These are phyloP conservation scores for Ophraella communa DNA, from an alignment of 2,888 invertebrate species.

Conservation along the genomic window DNA sequence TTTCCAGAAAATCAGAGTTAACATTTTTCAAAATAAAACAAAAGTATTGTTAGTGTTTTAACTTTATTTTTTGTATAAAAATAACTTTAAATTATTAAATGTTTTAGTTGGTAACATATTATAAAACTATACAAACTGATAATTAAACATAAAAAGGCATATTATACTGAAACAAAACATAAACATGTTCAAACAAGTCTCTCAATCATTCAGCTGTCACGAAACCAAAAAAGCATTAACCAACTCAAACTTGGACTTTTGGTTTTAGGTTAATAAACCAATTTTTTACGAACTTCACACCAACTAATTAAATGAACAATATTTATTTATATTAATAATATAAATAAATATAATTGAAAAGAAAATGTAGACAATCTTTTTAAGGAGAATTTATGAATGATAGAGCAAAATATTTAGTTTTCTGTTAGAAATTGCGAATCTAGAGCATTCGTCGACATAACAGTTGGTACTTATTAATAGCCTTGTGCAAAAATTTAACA, in stretches of 20 bases:
- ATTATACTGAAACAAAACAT: not conserved
- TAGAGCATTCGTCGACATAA: not conserved
- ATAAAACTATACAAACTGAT: not conserved
- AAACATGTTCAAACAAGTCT: not conserved
- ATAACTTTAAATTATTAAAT: not conserved
- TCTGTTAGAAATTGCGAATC: not conserved
- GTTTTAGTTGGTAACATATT: constrained; percentile 9
- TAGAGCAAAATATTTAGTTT: no score
- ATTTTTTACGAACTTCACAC: no score
- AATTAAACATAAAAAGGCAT: not conserved
- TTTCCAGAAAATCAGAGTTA: no score
- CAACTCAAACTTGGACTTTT: not conserved
- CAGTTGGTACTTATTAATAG: not conserved
- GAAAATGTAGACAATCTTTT: no score
- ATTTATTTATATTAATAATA: no score
- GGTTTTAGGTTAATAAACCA: no score
- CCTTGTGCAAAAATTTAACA: not conserved
- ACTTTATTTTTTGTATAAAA: constrained; percentile 6
- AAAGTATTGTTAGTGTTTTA: not conserved
- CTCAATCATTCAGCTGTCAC: not conserved
- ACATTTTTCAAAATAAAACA: not conserved
- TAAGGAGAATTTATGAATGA: no score
- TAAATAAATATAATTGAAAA: no score
- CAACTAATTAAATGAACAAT: no score
- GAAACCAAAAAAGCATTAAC: not conserved